Conservation (phyloP, 2,888 invertebrate genomes). For the Himalopsyche tibetana region DNA sequence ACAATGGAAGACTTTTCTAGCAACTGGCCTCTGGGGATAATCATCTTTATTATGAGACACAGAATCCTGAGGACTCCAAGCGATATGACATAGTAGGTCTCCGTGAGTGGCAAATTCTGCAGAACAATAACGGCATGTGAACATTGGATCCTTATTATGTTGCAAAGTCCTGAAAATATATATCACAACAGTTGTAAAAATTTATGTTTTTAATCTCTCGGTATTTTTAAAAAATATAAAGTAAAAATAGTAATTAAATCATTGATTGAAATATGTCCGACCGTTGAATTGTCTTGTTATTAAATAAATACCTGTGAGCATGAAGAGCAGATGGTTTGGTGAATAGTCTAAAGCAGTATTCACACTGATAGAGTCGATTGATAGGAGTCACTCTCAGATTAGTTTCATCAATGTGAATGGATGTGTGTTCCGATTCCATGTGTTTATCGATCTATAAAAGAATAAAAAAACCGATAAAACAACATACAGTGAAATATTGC, state of each 20-base stretch:
- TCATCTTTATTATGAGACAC: constrained; percentile 47
- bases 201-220: too few species aligned
- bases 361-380: constrained; percentile 53
- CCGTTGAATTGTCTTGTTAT: not conserved
- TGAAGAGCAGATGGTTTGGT: constrained; percentile 48
- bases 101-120: constrained; percentile 42
- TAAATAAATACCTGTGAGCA: constrained; percentile 51
- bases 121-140: constrained; percentile 48
- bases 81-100: constrained; percentile 46
- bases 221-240: too few species aligned
- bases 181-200: too few species aligned
- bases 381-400: constrained; percentile 10
- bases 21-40: constrained; percentile 44
- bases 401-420: not conserved
- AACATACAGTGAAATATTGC: too few species aligned
- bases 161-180: constrained; percentile 42
- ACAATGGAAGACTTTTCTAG: constrained; percentile 52
- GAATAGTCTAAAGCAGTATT: constrained; percentile 52
- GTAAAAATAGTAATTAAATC: too few species aligned
- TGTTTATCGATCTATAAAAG: constrained; percentile 22
- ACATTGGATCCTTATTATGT: constrained; percentile 48
- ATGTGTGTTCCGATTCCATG: constrained; percentile 37
- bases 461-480: not conserved
- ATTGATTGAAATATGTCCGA: too few species aligned
- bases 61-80: not conserved